Percentiles rank a stretch among this genome's conserved stretches.
These are phyloP conservation scores for Lophotis ruficrista DNA, from an alignment of 2,113 vertebrate species.

Conservation along the genomic window DNA sequence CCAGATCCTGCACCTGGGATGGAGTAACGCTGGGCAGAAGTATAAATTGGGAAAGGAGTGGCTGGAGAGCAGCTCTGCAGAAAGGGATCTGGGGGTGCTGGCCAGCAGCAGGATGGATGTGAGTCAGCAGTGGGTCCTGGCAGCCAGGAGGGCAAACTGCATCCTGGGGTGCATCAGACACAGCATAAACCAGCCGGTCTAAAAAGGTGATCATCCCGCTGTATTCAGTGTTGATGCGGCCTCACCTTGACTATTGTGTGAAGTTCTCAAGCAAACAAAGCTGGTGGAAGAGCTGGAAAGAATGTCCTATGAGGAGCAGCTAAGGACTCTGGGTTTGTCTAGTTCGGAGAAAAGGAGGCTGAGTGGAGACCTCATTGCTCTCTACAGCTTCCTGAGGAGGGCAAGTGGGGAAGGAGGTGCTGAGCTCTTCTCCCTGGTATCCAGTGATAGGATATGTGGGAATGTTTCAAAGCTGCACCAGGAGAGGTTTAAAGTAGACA, in stretches of 20 bases:
- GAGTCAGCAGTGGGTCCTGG: background rate
- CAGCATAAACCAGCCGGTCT: too few relatives aligned
- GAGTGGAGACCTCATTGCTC: too few relatives aligned
- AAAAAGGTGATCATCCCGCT: background rate
- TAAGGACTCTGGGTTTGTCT: too few relatives aligned
- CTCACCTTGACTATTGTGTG: too few relatives aligned
- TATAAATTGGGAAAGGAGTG: too few relatives aligned
- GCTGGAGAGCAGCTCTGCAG: background rate
- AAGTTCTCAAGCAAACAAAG: too few relatives aligned
- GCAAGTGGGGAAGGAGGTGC: background rate
- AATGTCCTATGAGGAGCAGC: too few relatives aligned
- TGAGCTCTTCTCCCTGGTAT: background rate
- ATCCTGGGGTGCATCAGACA: background rate
- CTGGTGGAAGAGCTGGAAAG: too few relatives aligned
- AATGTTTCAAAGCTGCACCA: background rate
- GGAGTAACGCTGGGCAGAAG: background rate
- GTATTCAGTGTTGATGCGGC: too few relatives aligned
- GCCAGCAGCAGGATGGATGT: background rate
- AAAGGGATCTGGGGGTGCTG: background rate
- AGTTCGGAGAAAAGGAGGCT: too few relatives aligned
- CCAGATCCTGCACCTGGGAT: background rate
- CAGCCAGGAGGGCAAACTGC: background rate
- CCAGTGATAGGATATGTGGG: accelerated
- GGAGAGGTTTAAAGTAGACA: background rate
- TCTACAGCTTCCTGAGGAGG: too few relatives aligned